Percentiles rank a stretch among this genome's conserved stretches.
phyloP scores from a whole-genome alignment of 2,113 vertebrate species.

The Nanger granti region DNA sequence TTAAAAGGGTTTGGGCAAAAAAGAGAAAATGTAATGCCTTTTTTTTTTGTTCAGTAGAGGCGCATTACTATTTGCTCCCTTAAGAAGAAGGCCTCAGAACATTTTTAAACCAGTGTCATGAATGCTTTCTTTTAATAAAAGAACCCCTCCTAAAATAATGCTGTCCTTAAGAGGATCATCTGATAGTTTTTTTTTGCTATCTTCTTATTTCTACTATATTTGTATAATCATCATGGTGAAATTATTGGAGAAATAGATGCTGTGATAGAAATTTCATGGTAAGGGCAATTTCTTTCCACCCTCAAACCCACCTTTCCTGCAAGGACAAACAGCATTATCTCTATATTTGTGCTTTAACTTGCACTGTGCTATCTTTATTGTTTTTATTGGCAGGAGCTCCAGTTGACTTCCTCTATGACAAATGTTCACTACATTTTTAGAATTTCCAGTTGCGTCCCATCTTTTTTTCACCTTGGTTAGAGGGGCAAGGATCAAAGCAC shows the following conservation, averaged over 20 bases:
- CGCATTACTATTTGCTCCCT: neutral
- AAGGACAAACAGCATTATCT: accelerated
- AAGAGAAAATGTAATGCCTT: neutral
- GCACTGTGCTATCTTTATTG: neutral
- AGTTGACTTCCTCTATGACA: neutral
- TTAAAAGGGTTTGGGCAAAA: neutral
- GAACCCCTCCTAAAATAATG: neutral
- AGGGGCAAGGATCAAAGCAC: neutral
- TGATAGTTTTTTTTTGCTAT: neutral
- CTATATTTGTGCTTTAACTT: neutral
- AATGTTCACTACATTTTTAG: slow-evolving; percentile 10
- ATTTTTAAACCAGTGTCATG: neutral
- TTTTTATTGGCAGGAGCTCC: neutral
- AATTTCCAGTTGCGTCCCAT: neutral
- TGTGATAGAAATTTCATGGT: neutral
- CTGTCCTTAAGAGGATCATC: neutral
- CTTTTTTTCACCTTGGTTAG: neutral
- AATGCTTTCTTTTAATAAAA: slow-evolving; percentile 13
- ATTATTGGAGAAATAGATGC: neutral
- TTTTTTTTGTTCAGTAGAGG: neutral
- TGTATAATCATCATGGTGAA: neutral
- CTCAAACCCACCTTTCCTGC: neutral
- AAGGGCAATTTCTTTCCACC: neutral
- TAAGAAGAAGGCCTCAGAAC: neutral
- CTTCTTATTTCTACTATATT: neutral